These are phyloP conservation scores for Crossocerus cetratus DNA, from an alignment of 2,888 invertebrate genomes.

Conservation along the genomic window DNA sequence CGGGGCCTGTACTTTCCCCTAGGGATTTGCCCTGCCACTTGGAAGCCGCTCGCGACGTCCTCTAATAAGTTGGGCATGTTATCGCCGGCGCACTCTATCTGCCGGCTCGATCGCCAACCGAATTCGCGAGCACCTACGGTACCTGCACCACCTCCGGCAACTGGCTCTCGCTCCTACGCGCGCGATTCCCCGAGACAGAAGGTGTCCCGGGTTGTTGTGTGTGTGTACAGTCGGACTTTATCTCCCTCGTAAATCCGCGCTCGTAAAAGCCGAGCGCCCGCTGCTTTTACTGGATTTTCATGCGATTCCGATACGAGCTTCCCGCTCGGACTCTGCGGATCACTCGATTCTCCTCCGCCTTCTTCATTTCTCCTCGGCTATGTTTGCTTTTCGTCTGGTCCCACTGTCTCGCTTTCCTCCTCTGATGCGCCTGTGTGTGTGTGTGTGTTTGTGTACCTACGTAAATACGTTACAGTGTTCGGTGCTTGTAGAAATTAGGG, in stretches of 20 bases:
- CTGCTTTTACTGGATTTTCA: slow-evolving; percentile 46
- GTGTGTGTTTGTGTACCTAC: slow-evolving; percentile 24
- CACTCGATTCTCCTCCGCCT: neutral
- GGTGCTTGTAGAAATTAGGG: slow-evolving; percentile 54
- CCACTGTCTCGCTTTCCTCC: neutral
- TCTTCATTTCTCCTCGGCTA: neutral
- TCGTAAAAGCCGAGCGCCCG: slow-evolving; percentile 37
- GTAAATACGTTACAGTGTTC: slow-evolving; percentile 44
- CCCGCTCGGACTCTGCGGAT: neutral
- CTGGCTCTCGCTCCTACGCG: neutral
- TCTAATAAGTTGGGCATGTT: neutral
- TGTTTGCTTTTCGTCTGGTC: neutral
- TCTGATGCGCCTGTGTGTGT: slow-evolving; percentile 7
- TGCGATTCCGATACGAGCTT: slow-evolving; percentile 31
- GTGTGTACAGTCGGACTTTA: slow-evolving; percentile 1
- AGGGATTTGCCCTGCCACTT: neutral
- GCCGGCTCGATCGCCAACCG: neutral
- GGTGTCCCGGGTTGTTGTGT: too few species aligned
- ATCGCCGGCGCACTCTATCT: neutral
- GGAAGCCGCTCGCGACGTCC: neutral
- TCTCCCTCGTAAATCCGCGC: slow-evolving; percentile 18
- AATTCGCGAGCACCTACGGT: neutral
- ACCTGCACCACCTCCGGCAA: slow-evolving; percentile 12
- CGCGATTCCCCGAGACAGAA: slow-evolving; percentile 3
- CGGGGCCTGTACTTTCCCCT: neutral